Base-by-base conservation (phyloP, 2,113 vertebrate genomes). In the Alexandromys fortis region DNA sequence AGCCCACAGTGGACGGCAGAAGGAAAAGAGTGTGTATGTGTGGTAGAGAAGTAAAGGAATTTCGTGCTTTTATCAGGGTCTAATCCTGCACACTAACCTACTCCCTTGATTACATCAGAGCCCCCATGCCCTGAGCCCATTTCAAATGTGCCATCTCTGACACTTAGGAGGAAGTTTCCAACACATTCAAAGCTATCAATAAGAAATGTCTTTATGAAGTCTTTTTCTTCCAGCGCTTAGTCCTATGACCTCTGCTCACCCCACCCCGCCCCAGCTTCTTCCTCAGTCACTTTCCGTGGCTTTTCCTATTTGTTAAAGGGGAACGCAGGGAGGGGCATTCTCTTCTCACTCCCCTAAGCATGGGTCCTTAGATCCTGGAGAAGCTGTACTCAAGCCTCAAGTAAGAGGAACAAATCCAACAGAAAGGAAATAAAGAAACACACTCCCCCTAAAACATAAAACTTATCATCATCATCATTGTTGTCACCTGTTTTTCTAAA, bases 371-470 rank as follows among this genome's bases (percentile, higher is more conserved):
- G 65, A 89, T 65, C 81, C 72, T n/a, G 47, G 68, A 89, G 91
- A 90, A 70, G 73, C 8, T 89, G 30, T 94, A 82, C 52, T 89
- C 68, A 86, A 78, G 24, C 73, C 63, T 94, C 92, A 96, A 82
- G 89, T 92, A 93, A 35, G 35, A 49, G 77, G 5, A 79, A 81
- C 17, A 33, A 79, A 91, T 47, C 61, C 58, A 35, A 90, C 61
- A 94, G 88, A 90, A 79, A 93, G 49, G 70, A 68, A 93, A 93
- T 94, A 72, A 58, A 81, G 21, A 81, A 58, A n/a, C 47, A 79
- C 9, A 10, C 17, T 0, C 49, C 42, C 17, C 5, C 52, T 12
- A 5, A 79, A 79, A 49, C 7, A 47, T 2, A 78, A 49, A 78
- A 33, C 30, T 35, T 17, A 70, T 33, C 12, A 68, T 30, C 4